Base-by-base conservation (phyloP, 2,888 invertebrate species). In the Trypoxylon attenuatum region DNA sequence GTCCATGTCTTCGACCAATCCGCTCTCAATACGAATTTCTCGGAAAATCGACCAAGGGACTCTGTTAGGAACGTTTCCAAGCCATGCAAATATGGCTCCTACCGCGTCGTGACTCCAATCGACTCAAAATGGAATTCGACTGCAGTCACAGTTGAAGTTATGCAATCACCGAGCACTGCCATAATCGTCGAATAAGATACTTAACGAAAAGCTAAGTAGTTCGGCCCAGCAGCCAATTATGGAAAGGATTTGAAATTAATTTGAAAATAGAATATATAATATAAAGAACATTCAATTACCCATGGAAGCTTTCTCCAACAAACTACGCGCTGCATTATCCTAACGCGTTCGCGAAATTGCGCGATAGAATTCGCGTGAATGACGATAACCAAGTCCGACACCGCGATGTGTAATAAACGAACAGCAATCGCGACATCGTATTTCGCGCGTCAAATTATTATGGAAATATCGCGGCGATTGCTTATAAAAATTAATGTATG, bases 51-150 rank as follows among this genome's bases (percentile, higher is more conserved):
- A 75, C 73, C n/a, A n/a, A n/a, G n/a, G 69, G 71, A 77, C 75
- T 73, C 79, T 60, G 60, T 66, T 73, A 71, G 66, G 68, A 69
- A 65, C 63, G 69, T 58, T 73, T 64, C 75, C 73, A 73, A 78
- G 73, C 75, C 76, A 71, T 74, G 66, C 80, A 82, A 83, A 82
- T 77, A 83, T 81, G 78, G 80, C 82, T 75, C 70, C 77, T 69
- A 77, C 69, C 62, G 61, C 69, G 65, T 69, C 74, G 71, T 65
- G 69, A 71, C 74, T 71, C 51, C 69, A 69, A 74, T 74, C 71
- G 65, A 71, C 73, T 73, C 59, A 62, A 74, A 74, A 74, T 74
- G 69, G 69, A 74, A 74, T 74, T 74, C 65, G 71, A 65, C 69
- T 63, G 55, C 71, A 57, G 71, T 74, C 71, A 71, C 65, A 71